Evolutionary conservation across 2,797 vertebrate genomes (phyloP), one percentile per base, ranked within the genome.

Genomic region (Tokudaia muenninki): DNA sequence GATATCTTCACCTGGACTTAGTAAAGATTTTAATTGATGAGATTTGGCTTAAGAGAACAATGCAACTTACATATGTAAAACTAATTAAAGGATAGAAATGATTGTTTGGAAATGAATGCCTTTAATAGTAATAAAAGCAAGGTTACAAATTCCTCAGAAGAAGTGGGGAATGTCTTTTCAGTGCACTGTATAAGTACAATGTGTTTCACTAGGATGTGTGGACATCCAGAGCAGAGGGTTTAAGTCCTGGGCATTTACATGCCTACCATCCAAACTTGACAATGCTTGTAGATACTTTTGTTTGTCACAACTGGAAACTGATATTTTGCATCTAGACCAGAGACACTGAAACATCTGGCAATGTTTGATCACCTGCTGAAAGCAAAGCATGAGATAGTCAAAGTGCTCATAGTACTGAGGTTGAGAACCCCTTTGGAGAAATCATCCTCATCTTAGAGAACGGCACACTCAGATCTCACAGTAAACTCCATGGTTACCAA

Each of bases 101-200:
- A 50, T 75, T 77, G 87, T 7, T 26, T 47, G 79, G 24, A 37
- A 91, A 12, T 78, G 1, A 84, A 75, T 17, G 31, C 55, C 12
- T 86, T 94, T 47, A 92, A 96, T 4, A 61, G 74, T 55, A 57
- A 84, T 61, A 41, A 95, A 90, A 83, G 55, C 29, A 91, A 55
- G 3, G 86, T 37, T 31, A 70, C 3, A 75, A 34, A 84, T 65
- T 63, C 31, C 1, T 70, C 16, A 79, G 6, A 87, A 72, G 6
- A 86, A 87, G 19, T 11, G 8, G 5, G 3, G 2, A 31, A 79
- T 90, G 75, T 82, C 2, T 83, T 90, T 96, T 21, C 44, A 92
- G 75, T 90, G 29, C 24, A 77, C 29, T 89, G 87, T 93, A 65
- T 52, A 78, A 67, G 0, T 19, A 65, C 86, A 63, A 9, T 55